Base-by-base conservation (phyloP, 2,888 invertebrate genomes). In the Tetranychus truncatus region DNA sequence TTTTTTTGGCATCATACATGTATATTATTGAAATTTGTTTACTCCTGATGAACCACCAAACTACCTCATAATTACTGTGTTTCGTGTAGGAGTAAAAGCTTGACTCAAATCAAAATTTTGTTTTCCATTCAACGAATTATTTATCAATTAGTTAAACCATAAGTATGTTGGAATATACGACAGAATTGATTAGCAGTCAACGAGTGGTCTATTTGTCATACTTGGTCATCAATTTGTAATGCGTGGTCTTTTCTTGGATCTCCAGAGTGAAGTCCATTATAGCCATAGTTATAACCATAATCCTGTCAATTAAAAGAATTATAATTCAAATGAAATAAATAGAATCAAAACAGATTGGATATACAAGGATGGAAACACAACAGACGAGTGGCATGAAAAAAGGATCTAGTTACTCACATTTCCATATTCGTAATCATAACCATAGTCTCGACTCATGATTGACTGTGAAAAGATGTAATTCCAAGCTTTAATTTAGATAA, bases 241-340 rank as follows among this genome's bases (percentile, higher is more conserved):
- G 24, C 24, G 2, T 24, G 24, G 24, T 69, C 69, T 69, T 69
- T 24, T 5, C 69, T 20, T 24, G 69, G 69, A 21, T 69, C 69
- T 20, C 69, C 69, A 69, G 69, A 69, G 20, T 69, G 69, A 6
- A 69, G 21, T 24, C 69, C 69, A 69, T 66, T 66, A 66, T 69
- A 69, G 6, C 69, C 69, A 20, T 69, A 69, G 11, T 21, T 21
- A 24, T 69, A 69, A 11, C 21, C 69, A 18, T 69, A 69, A 69
- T 11, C n/a, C 21, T 20, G 3, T 20, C n/a, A 20, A n/a, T 4
- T 7, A 11, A 69, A 21, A 69, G 11, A 9, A 5, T 21, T 15
- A 15, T 5, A 55, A 55, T 15, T 6, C 4, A 15, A 55, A 55
- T 55, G 7, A 15, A 15, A 55, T 15, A 34, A 55, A 55, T 15